Evolutionary conservation across 2,888 invertebrate genomes (phyloP).

Genomic region (Lepetodrilus schrolli): DNA sequence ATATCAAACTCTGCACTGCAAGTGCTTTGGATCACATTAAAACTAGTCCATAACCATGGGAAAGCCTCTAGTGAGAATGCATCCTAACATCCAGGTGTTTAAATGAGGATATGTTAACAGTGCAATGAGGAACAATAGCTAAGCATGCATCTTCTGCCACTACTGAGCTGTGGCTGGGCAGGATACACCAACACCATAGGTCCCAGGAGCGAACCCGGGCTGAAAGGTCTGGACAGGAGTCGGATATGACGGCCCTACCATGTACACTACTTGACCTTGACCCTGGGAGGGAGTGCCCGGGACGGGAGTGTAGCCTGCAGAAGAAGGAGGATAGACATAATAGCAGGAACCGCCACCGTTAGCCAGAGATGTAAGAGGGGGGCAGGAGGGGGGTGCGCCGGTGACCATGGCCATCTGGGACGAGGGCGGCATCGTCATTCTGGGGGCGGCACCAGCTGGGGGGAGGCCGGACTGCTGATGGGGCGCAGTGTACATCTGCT

Average conservation of each 20-base stretch:
- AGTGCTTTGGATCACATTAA: no score
- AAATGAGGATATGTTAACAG: no score
- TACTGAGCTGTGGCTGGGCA: constrained; percentile 27
- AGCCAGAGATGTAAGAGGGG: not conserved
- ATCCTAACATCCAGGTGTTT: no score
- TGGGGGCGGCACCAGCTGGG: constrained; percentile 31
- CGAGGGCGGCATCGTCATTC: constrained; percentile 11
- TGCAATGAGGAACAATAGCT: not conserved
- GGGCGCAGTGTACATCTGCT: constrained; percentile 20
- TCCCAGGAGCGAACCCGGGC: not conserved
- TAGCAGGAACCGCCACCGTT: constrained; percentile 43
- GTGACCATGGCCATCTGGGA: not conserved
- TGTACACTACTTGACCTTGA: constrained; percentile 44
- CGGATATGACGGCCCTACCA: constrained; percentile 37
- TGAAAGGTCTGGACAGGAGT: constrained; percentile 3
- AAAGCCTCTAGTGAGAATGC: no score
- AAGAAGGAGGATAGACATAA: constrained; percentile 46
- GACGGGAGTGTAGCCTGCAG: constrained; percentile 43
- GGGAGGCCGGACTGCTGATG: constrained; percentile 28
- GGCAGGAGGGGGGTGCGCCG: constrained; percentile 29
- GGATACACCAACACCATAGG: constrained; percentile 3
- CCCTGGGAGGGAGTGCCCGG: constrained; percentile 36
- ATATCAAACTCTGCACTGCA: no score
- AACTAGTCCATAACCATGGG: no score
- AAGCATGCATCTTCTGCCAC: constrained; percentile 8